A percentile compares a stretch with the other conserved stretches of the same genome.
phyloP scores from a whole-genome alignment of 2,797 vertebrate genomes.

The Miopithecus talapoin region DNA sequence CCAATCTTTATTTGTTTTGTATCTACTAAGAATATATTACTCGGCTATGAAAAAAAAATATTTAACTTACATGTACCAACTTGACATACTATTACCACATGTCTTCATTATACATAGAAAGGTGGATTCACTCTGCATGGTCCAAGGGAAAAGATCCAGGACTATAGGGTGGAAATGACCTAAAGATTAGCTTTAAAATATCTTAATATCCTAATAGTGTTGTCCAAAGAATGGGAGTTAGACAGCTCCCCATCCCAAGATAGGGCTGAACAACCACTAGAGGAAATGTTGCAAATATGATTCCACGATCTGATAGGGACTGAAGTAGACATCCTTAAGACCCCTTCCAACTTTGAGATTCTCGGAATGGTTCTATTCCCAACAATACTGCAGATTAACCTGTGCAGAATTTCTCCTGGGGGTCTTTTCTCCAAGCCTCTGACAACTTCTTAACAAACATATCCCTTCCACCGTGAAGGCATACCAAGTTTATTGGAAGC shows the following conservation, averaged over 20 bases:
- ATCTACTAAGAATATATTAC: constrained; percentile 91
- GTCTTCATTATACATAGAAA: background rate
- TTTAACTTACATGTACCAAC: background rate
- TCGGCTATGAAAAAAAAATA: constrained; percentile 84
- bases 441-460: background rate
- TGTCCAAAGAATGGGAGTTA: background rate
- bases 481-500: background rate
- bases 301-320: background rate
- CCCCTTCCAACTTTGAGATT: background rate
- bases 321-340: background rate
- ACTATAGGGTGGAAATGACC: background rate
- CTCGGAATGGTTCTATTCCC: background rate
- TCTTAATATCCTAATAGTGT: background rate
- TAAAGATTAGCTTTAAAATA: background rate
- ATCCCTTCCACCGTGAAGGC: background rate
- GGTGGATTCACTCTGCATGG: background rate
- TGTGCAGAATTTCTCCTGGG: background rate
- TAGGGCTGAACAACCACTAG: background rate
- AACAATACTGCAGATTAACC: background rate
- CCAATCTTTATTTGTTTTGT: constrained; percentile 90
- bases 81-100: constrained; percentile 1
- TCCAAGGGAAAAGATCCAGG: background rate
- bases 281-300: background rate
- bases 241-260: background rate
- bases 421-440: background rate